Percentiles rank a stretch among this genome's conserved stretches.
Evolutionary conservation across 2,113 vertebrate species (phyloP).

Genomic region (Aptenodytes patagonicus): DNA sequence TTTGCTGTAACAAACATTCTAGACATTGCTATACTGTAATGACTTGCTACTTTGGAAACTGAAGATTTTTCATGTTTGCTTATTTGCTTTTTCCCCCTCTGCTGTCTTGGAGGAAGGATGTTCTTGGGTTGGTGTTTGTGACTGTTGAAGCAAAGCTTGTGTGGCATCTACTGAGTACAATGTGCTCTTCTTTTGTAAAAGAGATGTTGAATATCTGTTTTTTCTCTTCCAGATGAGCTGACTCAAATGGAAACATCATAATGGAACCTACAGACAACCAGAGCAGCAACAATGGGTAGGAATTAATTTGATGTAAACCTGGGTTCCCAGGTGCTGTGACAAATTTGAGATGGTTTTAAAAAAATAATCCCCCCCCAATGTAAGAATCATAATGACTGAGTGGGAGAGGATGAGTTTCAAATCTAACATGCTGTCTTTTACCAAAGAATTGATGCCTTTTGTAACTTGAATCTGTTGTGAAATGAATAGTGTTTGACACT

Average conservation of each 20-base stretch:
- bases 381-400: not conserved
- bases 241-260: not conserved
- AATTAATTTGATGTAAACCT: not conserved
- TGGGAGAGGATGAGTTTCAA: not conserved
- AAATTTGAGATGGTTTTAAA: not conserved
- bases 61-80: not conserved
- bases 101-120: not conserved
- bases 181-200: not conserved
- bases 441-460: not conserved
- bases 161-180: not conserved
- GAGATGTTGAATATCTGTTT: not conserved
- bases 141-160: not conserved
- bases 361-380: not conserved
- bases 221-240: conserved; percentile 63
- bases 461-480: not conserved
- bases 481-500: not conserved
- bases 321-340: not conserved
- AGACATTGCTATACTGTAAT: not conserved
- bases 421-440: not conserved
- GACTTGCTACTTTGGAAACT: not conserved
- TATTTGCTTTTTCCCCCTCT: not conserved
- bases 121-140: not conserved
- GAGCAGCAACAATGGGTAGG: conserved; percentile 30
- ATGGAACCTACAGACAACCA: conserved; percentile 32
- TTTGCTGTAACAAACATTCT: not conserved